These are phyloP conservation scores for Drosophila truncata DNA, from an alignment of 1,140 invertebrate genomes.

Conservation along the genomic window DNA sequence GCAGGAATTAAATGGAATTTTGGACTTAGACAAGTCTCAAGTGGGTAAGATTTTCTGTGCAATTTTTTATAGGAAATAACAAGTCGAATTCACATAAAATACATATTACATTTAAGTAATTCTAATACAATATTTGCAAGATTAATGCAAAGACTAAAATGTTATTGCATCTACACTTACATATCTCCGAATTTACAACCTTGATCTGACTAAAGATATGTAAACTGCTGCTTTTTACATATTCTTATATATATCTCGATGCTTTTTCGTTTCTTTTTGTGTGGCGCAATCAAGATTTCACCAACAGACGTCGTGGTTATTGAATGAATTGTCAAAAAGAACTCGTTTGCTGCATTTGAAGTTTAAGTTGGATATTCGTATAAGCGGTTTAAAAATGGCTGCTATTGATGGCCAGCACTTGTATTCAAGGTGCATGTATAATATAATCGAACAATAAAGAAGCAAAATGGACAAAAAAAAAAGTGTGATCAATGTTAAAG, in stretches of 20 bases:
- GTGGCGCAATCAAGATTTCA: conserved; percentile 11
- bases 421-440: not conserved
- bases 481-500: not conserved
- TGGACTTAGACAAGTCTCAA: not conserved
- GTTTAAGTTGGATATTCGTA: conserved; percentile 9
- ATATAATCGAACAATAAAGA: not conserved
- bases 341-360: conserved; percentile 10
- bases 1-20: not conserved
- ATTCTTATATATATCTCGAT: no score
- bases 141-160: no score
- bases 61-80: not conserved
- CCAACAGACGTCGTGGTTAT: conserved; percentile 5
- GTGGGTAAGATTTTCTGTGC: no score
- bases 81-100: not conserved
- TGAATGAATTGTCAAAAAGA: conserved; percentile 7
- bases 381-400: conserved; percentile 15
- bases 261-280: conserved; percentile 4
- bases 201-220: not conserved
- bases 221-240: not conserved
- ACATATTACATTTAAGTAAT: not conserved
- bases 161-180: not conserved
- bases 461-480: not conserved
- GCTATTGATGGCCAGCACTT: conserved; percentile 6
- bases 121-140: not conserved
- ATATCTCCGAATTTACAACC: not conserved